Base-by-base conservation (phyloP, 2,888 invertebrate genomes). In the Mactromeris polynyma region DNA sequence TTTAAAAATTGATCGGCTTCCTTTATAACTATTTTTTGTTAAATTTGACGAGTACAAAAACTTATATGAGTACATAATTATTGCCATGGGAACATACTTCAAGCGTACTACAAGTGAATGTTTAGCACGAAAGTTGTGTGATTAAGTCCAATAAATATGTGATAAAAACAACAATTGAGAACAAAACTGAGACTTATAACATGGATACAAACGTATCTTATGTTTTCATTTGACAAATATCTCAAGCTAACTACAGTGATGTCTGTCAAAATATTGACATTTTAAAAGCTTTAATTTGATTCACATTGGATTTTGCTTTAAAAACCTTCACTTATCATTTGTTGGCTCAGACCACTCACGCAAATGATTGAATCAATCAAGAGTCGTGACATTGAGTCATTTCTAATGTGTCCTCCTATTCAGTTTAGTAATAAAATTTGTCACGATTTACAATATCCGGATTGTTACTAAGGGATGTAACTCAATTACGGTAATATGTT, bases 281-380 rank as follows among this genome's bases (percentile, higher is more conserved):
- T 73, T 73, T 73, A 73, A 73, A 73, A 73, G 73, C 73, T 73
- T 73, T 36, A 4, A 36, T 33, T 36, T 73, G 31, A 17, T 73
- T 6, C 36, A 73, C 58, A 64, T n/a, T 64, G 0, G n/a, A 64
- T 64, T 64, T 64, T 26, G 58, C n/a, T 58, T n/a, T 21, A 21
- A 51, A 19, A 64, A 64, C n/a, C 26, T 26, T 64, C 58, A 9
- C 26, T 64, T 26, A 64, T 64, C 6, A n/a, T 11, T 2, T 26
- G 3, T 26, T 26, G 2, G 9, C 58, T 26, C n/a, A 26, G 11
- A 51, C 51, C 14, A 6, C 2, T 6, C 51, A 51, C 19, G 11
- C 19, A 9, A 2, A 51, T 2, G 58, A 26, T n/a, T n/a, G n/a
- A 64, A 26, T 21, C n/a, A 58, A n/a, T n/a, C n/a, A n/a, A 58